Evolutionary conservation across 2,113 vertebrate genomes (phyloP), one percentile per base, ranked within the genome.

Genomic region (Craseonycteris thonglongyai): DNA sequence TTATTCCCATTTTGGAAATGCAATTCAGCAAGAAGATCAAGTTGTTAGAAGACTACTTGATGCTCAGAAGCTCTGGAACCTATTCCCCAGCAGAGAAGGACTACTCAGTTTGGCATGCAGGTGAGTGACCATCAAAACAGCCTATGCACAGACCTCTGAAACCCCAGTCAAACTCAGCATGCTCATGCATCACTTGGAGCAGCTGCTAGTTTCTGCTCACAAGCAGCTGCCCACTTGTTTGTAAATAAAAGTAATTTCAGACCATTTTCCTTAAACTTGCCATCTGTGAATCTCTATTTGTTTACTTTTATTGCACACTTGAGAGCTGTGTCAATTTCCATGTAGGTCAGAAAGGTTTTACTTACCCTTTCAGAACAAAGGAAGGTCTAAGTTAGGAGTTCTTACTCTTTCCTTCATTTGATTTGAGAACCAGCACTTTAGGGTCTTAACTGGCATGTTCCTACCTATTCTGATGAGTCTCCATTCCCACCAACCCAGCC

Each of bases 21-120:
- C 99, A 99, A 88, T 99, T 99, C 97, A 98, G 98, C 96, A 98
- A 97, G 97, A 99, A 99, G 96, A 94, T 99, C 0, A 98, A 99
- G 80, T 98, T 99, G 33, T 83, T 98, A 19, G 98, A 98, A 45
- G 99, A 99, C 1, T 98, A 98, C 1, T 28, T 97, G 0, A 97
- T 97, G 8, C 98, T 99, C 84, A 98, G 90, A 11, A 97, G 97
- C 15, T 92, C 98, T 11, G 79, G 97, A 22, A 92, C 83, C 13
- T 95, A 98, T 5, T 98, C 99, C 2, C 97, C 98, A 0, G 93
- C 88, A n/a, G 98, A 98, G 80, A 26, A 90, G 56, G 98, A 98
- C 30, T 87, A 61, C 1, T 97, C 97, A 5, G 35, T 97, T 21
- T 99, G 98, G 98, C 98, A 97, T 28, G 97, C 98, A 98, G 99